These are phyloP conservation scores for Chromis chromis DNA, from an alignment of 2,797 vertebrate species.

Conservation along the genomic window DNA sequence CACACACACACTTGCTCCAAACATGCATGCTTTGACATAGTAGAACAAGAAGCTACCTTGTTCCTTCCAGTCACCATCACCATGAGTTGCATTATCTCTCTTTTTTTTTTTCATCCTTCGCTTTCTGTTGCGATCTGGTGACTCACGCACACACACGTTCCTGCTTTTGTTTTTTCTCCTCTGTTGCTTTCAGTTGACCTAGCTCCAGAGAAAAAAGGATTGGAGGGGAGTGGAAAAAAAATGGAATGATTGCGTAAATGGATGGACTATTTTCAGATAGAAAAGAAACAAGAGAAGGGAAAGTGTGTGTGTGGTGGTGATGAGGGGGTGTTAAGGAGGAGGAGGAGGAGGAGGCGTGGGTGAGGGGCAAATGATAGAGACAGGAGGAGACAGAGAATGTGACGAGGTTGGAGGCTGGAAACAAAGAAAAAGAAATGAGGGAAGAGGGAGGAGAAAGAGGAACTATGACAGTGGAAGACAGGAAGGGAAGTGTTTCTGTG, in stretches of 20 bases:
- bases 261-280: conserved; percentile 64
- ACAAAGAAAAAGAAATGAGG: conserved; percentile 39
- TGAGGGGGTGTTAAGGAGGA: conserved; percentile 40
- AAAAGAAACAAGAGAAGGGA: conserved; percentile 38
- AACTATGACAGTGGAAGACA: conserved; percentile 4
- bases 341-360: conserved; percentile 35
- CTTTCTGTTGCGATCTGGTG: conserved; percentile 59
- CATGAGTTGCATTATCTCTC: conserved; percentile 27
- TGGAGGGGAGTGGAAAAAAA: conserved; percentile 28
- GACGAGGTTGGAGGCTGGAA: conserved; percentile 46
- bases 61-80: conserved; percentile 56
- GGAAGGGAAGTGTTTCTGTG: not conserved
- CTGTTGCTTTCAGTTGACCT: conserved; percentile 69
- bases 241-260: conserved; percentile 66
- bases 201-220: conserved; percentile 64
- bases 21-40: conserved; percentile 22
- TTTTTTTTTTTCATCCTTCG: conserved; percentile 26
- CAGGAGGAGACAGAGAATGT: conserved; percentile 45
- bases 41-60: conserved; percentile 21
- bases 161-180: conserved; percentile 54
- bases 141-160: conserved; percentile 43
- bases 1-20: conserved; percentile 14
- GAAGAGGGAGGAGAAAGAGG: not conserved
- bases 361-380: conserved; percentile 61
- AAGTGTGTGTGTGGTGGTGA: conserved; percentile 29